phyloP scores from a whole-genome alignment of 2,113 vertebrate species.

The Hassar affinis region DNA sequence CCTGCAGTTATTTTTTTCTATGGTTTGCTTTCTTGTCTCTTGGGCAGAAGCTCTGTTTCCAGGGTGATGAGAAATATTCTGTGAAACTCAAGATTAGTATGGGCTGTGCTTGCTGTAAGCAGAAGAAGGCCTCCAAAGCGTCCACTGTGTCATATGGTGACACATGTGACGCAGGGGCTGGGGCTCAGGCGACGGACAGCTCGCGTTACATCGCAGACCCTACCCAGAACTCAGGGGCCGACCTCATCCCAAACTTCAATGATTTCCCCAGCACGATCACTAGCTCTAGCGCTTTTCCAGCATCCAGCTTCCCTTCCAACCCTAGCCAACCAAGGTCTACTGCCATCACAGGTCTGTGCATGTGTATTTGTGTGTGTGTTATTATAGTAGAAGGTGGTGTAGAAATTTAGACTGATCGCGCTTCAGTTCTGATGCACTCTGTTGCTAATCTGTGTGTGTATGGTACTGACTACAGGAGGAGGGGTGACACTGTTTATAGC shows the following conservation, averaged over 20 bases:
- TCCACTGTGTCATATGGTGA: constrained; percentile 55
- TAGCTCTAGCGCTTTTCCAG: constrained; percentile 61
- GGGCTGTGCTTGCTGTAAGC: constrained; percentile 90
- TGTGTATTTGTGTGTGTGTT: not conserved
- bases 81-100: constrained; percentile 70
- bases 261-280: constrained; percentile 70
- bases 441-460: not conserved
- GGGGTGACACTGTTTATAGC: constrained; percentile 89
- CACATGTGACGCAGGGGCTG: constrained; percentile 42
- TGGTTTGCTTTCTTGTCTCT: constrained; percentile 11
- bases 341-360: constrained; percentile 68
- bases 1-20: not conserved
- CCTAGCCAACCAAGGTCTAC: constrained; percentile 56
- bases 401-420: not conserved
- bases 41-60: constrained; percentile 47
- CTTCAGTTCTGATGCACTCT: not conserved
- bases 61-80: constrained; percentile 52
- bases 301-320: constrained; percentile 57
- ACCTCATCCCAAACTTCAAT: constrained; percentile 74
- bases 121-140: constrained; percentile 72
- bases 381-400: not conserved
- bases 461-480: constrained; percentile 65
- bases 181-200: constrained; percentile 30
- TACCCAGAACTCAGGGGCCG: constrained; percentile 61
- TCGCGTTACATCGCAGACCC: constrained; percentile 80